Evolutionary conservation across 2,797 vertebrate genomes (phyloP), one percentile per base, ranked within the genome.

Genomic region (Muscicapa comitata): DNA sequence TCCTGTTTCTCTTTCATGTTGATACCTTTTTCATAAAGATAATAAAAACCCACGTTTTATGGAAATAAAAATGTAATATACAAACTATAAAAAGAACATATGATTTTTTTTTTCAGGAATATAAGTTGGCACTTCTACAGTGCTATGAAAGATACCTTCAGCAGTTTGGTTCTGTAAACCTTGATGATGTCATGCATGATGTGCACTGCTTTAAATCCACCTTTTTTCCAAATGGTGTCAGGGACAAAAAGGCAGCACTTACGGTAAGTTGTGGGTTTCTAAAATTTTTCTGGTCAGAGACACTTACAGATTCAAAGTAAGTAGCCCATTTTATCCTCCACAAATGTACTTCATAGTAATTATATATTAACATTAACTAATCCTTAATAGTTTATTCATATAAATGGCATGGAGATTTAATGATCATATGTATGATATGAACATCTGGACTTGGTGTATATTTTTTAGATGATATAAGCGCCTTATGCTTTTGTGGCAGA

Each of bases 201-300:
- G 96, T 98, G 72, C 94, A 98, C 38, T 88, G 90, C 16, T 98
- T 99, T 94, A 98, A 98, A 96, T 77, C 93, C 51, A 94, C 92
- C 76, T 99, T 99, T 97, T 99, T 99, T 63, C 98, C 99, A 57
- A 96, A 98, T 51, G 99, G 98, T 70, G 93, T 98, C 92, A 98
- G 98, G 88, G 96, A 98, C 71, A 96, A 98, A 93, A 98, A 92
- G 84, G 98, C 98, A 59, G 65, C 20, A 20, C 95, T 98, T 91
- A 98, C 82, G 70, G 98, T 99, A 98, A 95, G 97, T 72, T 48
- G 4, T 28, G 54, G 12, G 20, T 3, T 77, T 78, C 51, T 5
- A 9, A 24, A 5, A 1, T 14, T n/a, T 29, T 53, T 42, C 42
- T 70, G 13, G 37, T 79, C 42, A 83, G 77, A 83, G 38, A 53